Percentiles rank a stretch among this genome's conserved stretches.
These are phyloP conservation scores for Plagodis pulveraria DNA, from an alignment of 2,888 invertebrate species.

Conservation along the genomic window DNA sequence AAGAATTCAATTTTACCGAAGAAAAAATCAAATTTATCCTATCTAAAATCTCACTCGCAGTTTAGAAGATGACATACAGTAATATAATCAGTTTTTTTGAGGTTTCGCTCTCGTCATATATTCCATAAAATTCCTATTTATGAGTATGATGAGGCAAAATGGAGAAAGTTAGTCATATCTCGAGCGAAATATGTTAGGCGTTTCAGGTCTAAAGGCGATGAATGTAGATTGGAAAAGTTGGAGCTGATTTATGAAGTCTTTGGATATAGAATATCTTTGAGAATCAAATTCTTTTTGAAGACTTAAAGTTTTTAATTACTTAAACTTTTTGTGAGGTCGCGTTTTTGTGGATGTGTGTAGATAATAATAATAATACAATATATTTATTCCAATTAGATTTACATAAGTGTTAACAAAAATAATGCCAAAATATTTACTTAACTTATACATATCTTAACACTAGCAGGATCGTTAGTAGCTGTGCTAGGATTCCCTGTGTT, in stretches of 20 bases:
- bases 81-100: constrained; percentile 19
- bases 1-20: constrained; percentile 18
- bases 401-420: too few species aligned
- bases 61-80: constrained; percentile 19
- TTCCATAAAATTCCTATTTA: not conserved
- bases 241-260: constrained; percentile 2
- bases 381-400: too few species aligned
- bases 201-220: constrained; percentile 7
- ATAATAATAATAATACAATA: too few species aligned
- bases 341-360: too few species aligned
- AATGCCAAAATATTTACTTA: too few species aligned
- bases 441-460: too few species aligned
- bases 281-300: too few species aligned
- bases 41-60: constrained; percentile 19
- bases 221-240: constrained; percentile 18
- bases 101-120: constrained; percentile 1
- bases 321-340: too few species aligned
- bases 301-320: too few species aligned
- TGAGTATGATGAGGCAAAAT: constrained; percentile 8
- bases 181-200: constrained; percentile 1
- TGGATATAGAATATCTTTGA: not conserved
- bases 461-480: too few species aligned
- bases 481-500: too few species aligned
- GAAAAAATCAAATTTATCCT: constrained; percentile 13
- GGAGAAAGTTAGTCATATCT: constrained; percentile 8